Evolutionary conservation across 37 sponge, comb jelly and placozoan species (phyloP).

Genomic region (Petrosia ficiformis): DNA sequence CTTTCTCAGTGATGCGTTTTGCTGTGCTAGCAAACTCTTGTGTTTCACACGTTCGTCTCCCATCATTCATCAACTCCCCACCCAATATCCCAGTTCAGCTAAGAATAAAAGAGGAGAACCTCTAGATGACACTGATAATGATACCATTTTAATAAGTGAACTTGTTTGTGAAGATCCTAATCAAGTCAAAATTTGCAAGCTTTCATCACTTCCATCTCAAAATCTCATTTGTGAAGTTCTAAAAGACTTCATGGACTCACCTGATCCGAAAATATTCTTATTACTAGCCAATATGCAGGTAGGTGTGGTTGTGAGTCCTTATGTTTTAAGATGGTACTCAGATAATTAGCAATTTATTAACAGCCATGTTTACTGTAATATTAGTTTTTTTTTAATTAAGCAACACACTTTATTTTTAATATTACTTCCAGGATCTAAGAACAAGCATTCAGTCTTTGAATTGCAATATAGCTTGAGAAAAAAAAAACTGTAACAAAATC

Average conservation of each 20-base stretch:
- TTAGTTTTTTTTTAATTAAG: no score
- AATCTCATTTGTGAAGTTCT: conserved; percentile 31
- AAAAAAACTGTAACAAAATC: no score
- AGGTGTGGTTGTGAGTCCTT: no score
- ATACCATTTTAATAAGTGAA: conserved; percentile 8
- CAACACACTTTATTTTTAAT: no score
- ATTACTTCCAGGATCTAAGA: no score
- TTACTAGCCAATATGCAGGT: conserved; percentile 53
- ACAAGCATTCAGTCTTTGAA: no score
- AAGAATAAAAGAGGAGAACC: background rate
- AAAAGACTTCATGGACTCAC: conserved; percentile 40
- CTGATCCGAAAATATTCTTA: conserved; percentile 6
- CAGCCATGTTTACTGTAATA: no score
- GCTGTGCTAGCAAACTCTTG: conserved; percentile 64
- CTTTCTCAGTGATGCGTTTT: background rate
- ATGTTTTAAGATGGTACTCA: no score
- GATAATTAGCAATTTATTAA: no score
- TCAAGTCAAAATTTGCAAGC: conserved; percentile 44
- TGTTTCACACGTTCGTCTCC: conserved; percentile 86
- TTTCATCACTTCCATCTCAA: conserved; percentile 51
- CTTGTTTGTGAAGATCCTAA: conserved; percentile 25
- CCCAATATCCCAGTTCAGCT: conserved; percentile 36
- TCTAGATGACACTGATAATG: background rate
- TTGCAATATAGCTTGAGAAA: no score
- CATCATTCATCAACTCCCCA: conserved; percentile 74